Percentiles rank a stretch among this genome's conserved stretches.
These are phyloP conservation scores for Erpobdella octoculata DNA, from an alignment of 2,888 invertebrate species.

Conservation along the genomic window DNA sequence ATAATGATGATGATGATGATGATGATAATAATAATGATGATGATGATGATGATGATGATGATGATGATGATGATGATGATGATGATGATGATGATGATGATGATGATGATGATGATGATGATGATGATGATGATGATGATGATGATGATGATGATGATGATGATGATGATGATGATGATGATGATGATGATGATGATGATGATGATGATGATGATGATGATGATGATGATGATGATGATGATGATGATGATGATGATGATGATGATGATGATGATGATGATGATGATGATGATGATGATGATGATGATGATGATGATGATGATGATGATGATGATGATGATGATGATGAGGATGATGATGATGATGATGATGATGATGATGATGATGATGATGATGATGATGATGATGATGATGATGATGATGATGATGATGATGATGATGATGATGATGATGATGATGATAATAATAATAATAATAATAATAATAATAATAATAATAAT, in stretches of 20 bases:
- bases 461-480: too few relatives aligned
- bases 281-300: not conserved
- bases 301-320: constrained; percentile 21
- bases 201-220: constrained; percentile 19
- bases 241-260: constrained; percentile 18
- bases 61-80: not conserved
- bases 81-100: not conserved
- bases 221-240: constrained; percentile 8
- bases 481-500: too few relatives aligned
- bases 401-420: too few relatives aligned
- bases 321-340: constrained; percentile 28
- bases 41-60: constrained; percentile 12
- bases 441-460: too few relatives aligned
- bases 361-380: constrained; percentile 22
- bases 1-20: constrained; percentile 30
- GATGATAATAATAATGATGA: constrained; percentile 25
- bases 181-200: constrained; percentile 1
- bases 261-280: not conserved
- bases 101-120: constrained; percentile 8
- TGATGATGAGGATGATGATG: constrained; percentile 22
- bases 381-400: too few relatives aligned
- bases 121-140: constrained; percentile 18
- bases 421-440: too few relatives aligned
- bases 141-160: constrained; percentile 6
- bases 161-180: not conserved